Conservation (phyloP, 2,888 invertebrate species). For the Tinea semifulvella region DNA sequence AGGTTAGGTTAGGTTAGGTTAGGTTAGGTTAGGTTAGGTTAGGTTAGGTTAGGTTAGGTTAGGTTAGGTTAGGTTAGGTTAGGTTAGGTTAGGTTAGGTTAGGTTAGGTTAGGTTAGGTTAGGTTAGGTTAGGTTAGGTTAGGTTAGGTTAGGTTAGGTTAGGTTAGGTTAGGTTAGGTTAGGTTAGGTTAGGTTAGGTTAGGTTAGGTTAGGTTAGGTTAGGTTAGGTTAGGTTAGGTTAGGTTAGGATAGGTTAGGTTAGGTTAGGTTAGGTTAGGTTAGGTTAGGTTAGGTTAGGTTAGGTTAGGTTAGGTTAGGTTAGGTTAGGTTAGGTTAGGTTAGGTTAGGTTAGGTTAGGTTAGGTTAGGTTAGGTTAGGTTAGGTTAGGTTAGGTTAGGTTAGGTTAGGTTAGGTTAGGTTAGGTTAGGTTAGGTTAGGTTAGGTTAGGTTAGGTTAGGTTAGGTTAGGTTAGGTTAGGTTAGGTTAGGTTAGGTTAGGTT, state of each 20-base stretch:
- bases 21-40: conserved; percentile 21
- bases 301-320: conserved; percentile 18
- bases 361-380: conserved; percentile 15
- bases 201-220: conserved; percentile 17
- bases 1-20: conserved; percentile 21
- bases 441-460: conserved; percentile 19
- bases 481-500: conserved; percentile 17
- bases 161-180: conserved; percentile 19
- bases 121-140: conserved; percentile 20
- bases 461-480: conserved; percentile 18
- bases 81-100: conserved; percentile 21
- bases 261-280: conserved; percentile 16
- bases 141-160: conserved; percentile 19
- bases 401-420: conserved; percentile 17
- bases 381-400: conserved; percentile 16
- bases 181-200: conserved; percentile 18
- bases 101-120: conserved; percentile 21
- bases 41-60: conserved; percentile 20
- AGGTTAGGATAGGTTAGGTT: conserved; percentile 17
- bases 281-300: conserved; percentile 18
- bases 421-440: conserved; percentile 17
- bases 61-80: conserved; percentile 21
- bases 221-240: conserved; percentile 19
- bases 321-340: conserved; percentile 18
- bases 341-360: conserved; percentile 18